A percentile compares a stretch with the other conserved stretches of the same genome.
Conservation (phyloP, 2,888 invertebrate genomes). For the Drosophila sordidula region DNA sequence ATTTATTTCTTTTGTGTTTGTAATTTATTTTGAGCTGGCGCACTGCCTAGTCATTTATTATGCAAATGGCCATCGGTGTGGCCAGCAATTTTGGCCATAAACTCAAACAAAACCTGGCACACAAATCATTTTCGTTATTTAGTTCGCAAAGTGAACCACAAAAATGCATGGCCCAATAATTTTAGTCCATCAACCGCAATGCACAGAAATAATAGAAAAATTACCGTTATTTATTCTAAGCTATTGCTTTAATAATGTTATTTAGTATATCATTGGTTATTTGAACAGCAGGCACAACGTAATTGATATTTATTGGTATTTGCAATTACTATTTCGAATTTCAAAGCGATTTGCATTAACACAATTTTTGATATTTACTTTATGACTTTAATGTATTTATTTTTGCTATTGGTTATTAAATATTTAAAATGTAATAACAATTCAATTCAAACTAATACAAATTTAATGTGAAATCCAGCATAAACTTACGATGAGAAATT, state of each 20-base stretch:
- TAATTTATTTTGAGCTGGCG: slow-evolving; percentile 65
- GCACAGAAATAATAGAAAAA: slow-evolving; percentile 44
- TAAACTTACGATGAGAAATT: background rate
- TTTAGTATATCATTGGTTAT: slow-evolving; percentile 18
- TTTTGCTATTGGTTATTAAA: background rate
- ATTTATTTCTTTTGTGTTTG: slow-evolving; percentile 32
- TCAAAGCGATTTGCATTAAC: background rate
- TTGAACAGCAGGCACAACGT: background rate
- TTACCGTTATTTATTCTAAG: slow-evolving; percentile 27
- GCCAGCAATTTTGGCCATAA: slow-evolving; percentile 66
- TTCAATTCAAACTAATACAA: too few species aligned
- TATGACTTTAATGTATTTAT: background rate
- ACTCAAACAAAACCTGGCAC: slow-evolving; percentile 42
- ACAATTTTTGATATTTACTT: too few species aligned
- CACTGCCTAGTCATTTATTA: slow-evolving; percentile 68
- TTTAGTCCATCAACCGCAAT: slow-evolving; percentile 45
- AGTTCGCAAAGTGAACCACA: slow-evolving; percentile 23
- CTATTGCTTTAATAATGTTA: slow-evolving; percentile 9
- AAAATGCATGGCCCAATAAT: slow-evolving; percentile 35
- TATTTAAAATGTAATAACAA: too few species aligned
- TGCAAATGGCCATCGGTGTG: slow-evolving; percentile 65
- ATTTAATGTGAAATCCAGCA: too few species aligned
- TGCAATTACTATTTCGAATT: background rate
- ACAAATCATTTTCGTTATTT: slow-evolving; percentile 67
- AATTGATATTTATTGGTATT: slow-evolving; percentile 1